Base-by-base conservation (phyloP, 2,888 invertebrate genomes). In the Masnerella sp. region DNA sequence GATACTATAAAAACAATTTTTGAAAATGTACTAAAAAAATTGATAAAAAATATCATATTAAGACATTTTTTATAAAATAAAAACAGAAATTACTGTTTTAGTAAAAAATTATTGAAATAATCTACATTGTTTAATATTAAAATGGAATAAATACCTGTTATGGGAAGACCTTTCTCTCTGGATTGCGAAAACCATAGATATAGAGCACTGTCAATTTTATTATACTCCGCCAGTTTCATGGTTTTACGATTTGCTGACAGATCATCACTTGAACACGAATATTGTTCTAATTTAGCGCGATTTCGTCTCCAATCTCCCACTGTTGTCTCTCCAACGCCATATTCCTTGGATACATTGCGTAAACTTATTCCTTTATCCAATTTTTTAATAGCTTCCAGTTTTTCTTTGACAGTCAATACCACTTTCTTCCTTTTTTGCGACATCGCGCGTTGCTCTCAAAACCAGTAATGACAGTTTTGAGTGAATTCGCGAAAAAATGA, bases 231-330 rank as follows among this genome's bases (percentile, higher is more conserved):
- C 11, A 17, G 9, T 61, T 61, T 61, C 25, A 61, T 17, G 9
- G 59, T 59, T 32, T 59, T 59, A 45, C 59, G 59, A 25, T 12
- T 59, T 59, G 36, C 9, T 22, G 38, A 22, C 5, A 54, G 12
- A 58, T 59, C 25, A 47, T 38, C 36, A 36, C 22, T 36, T n/a
- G 34, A 9, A 8, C 15, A 51, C 28, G 69, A 34, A 47, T 43
- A 79, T 68, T 77, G 56, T 72, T 75, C 67, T 9, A 78, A 69
- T 47, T 69, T 47, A 5, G 62, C 45, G 58, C 71, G 70, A 56
- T 78, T 79, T 74, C 72, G 76, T 54, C 59, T 36, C 75, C 77
- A 77, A 71, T 77, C 78, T 14, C 75, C 76, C 25, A 78, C 79
- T 45, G 71, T 74, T 54, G 54, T 54, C 47, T 72, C 70, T 61